Evolutionary conservation across 2,888 invertebrate species (phyloP), one percentile per base, ranked within the genome.

Genomic region (Alsophila aescularia): DNA sequence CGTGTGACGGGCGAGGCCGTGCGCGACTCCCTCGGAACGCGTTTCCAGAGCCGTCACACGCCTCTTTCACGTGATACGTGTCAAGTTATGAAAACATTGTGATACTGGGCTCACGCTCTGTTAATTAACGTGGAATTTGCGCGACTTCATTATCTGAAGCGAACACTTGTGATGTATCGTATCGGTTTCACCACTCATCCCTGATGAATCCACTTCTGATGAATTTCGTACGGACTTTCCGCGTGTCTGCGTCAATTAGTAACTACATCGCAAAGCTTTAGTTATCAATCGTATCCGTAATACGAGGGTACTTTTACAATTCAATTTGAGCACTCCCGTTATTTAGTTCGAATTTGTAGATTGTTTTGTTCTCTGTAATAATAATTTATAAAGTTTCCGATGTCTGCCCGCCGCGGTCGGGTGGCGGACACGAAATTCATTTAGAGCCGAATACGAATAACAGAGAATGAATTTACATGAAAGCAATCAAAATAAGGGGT

Each of bases 401-500:
- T 80, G 82, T 73, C 71, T 75, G 70, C 60, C 66, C 70, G 69
- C 68, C 72, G 79, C 77, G 78, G 80, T 72, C 69, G 75, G 74
- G 71, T 75, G 77, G 72, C 72, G 72, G 81, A 77, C 79, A 75
- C 73, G 70, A 76, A 81, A 82, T 84, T 85, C 80, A 85, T 85
- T 86, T 82, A 75, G 77, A 77, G 69, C 71, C 64, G 75, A 83
- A 85, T 79, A 76, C 75, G 81, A 81, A 83, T 80, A 79, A 77
- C 78, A 70, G 67, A 67, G 64, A 69, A 67, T 73, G 75, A 79
- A 81, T 87, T 83, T 83, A 83, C 85, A 85, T 84, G 81, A 79
- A 78, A 82, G 83, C 79, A 85, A 85, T 86, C 85, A 83, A 77
- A 84, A 81, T 79, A 81, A 80, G 75, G 81, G 81, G 76, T 77